Base-by-base conservation (phyloP, 2,888 invertebrate species). In the Anoncus sp. region DNA sequence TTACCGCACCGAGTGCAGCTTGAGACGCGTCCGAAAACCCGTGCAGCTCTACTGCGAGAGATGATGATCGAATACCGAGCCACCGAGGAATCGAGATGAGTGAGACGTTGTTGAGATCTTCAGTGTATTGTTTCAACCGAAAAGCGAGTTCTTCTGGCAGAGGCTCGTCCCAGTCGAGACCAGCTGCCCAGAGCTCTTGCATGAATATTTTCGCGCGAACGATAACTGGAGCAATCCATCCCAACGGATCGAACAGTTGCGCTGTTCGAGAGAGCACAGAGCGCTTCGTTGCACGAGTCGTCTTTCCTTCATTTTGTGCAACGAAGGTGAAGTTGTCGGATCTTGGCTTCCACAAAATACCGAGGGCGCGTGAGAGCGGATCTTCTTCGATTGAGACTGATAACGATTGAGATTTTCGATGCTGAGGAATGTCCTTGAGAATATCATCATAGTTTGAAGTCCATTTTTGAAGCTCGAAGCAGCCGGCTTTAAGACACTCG, bases 11-110 rank as follows among this genome's bases (percentile, higher is more conserved):
- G 62, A 53, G 62, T 27, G 77, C 77, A 18, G 59, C 57, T 40
- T 57, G 70, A 31, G 76, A 76, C 14, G 71, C 65, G 60, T 72
- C 72, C 51, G 73, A 55, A 62, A 73, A 77, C 10, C 77, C 69
- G 67, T 77, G 77, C 38, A 77, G 27, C 53, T 77, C 77, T 2
- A 59, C 35, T 6, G 51, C 53, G 53, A 27, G 35, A 16, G 35
- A 51, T n/a, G 70, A 53, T 3, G 27, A 49, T 12, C 38, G 38
- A 45, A 27, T 5, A n/a, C 77, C 77, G 22, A 67, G 59, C 77
- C 77, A 77, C n/a, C 72, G 72, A 18, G 76, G 71, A 16, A 76
- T 27, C 38, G 45, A 45, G n/a, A 77, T 59, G 1, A 40, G 38
- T 9, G 53, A 60, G 12, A 67, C 16, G 22, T 38, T 38, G 4